phyloP scores from a whole-genome alignment of 2,797 vertebrate genomes.

The Lutjanus campechanus region DNA sequence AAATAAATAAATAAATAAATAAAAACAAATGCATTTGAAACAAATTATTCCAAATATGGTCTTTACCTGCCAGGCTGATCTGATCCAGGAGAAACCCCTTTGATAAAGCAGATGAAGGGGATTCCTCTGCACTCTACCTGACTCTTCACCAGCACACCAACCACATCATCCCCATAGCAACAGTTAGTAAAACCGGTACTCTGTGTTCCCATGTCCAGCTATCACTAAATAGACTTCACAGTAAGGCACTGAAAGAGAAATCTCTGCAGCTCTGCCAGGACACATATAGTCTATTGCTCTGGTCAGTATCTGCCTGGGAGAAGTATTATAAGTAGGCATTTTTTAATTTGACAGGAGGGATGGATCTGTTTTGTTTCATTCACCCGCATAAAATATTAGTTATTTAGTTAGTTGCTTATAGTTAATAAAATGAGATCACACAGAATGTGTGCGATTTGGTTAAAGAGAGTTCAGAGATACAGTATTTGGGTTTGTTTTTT shows the following conservation, averaged over 20 bases:
- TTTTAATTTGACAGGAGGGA: no score
- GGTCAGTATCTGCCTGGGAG: slow-evolving; percentile 12
- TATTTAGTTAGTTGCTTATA: no score
- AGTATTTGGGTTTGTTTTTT: no score
- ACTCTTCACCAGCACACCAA: slow-evolving; percentile 54
- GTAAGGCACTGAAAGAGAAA: slow-evolving; percentile 27
- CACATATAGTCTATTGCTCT: slow-evolving; percentile 37
- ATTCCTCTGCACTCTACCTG: slow-evolving; percentile 68
- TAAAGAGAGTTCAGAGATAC: no score
- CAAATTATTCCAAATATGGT: background rate
- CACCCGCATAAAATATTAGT: no score
- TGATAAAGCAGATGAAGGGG: slow-evolving; percentile 60
- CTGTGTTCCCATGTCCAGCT: slow-evolving; percentile 33
- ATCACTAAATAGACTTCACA: slow-evolving; percentile 30
- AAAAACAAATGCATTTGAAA: background rate
- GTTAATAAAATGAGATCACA: no score
- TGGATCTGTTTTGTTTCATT: no score
- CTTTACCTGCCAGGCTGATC: background rate
- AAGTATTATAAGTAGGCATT: slow-evolving; percentile 13
- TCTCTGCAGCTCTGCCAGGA: slow-evolving; percentile 51
- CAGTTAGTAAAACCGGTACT: slow-evolving; percentile 61
- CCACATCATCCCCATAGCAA: slow-evolving; percentile 74
- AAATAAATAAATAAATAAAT: background rate
- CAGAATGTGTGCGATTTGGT: no score
- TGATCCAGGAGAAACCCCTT: slow-evolving; percentile 40